Percentiles rank a stretch among this genome's conserved stretches.
Evolutionary conservation across 2,888 invertebrate genomes (phyloP).

Genomic region (Agrotis clavis): DNA sequence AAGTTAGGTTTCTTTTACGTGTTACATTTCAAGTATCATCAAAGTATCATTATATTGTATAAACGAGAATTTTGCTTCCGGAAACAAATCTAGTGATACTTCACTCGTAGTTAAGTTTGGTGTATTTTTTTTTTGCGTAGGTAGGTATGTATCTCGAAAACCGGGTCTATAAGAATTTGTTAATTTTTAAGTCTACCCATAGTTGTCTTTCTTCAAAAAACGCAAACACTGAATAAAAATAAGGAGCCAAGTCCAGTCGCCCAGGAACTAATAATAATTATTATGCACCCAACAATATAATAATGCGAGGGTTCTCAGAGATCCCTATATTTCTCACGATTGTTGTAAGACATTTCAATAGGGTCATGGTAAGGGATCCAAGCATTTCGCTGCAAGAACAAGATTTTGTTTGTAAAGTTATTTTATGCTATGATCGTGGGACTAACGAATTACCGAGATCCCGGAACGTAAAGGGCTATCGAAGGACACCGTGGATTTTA

Average conservation of each 20-base stretch:
- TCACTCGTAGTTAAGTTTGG: background rate
- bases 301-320: background rate
- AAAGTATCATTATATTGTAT: background rate
- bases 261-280: background rate
- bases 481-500: too few relatives aligned
- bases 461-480: too few relatives aligned
- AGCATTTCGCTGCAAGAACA: background rate
- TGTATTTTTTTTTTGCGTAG: too few relatives aligned
- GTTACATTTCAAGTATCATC: conserved; percentile 18
- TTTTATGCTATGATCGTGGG: too few relatives aligned
- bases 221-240: too few relatives aligned
- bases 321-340: conserved; percentile 6
- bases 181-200: too few relatives aligned
- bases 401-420: background rate
- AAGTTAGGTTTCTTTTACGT: conserved; percentile 6
- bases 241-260: too few relatives aligned
- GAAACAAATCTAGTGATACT: background rate
- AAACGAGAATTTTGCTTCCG: conserved; percentile 14
- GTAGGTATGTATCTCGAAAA: too few relatives aligned
- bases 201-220: too few relatives aligned
- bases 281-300: background rate
- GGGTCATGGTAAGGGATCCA: background rate
- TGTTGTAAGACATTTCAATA: background rate
- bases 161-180: too few relatives aligned
- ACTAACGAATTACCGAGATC: too few relatives aligned